A percentile compares a stretch with the other conserved stretches of the same genome.
phyloP scores from a whole-genome alignment of 2,888 invertebrate species.

The Erebia ligea region DNA sequence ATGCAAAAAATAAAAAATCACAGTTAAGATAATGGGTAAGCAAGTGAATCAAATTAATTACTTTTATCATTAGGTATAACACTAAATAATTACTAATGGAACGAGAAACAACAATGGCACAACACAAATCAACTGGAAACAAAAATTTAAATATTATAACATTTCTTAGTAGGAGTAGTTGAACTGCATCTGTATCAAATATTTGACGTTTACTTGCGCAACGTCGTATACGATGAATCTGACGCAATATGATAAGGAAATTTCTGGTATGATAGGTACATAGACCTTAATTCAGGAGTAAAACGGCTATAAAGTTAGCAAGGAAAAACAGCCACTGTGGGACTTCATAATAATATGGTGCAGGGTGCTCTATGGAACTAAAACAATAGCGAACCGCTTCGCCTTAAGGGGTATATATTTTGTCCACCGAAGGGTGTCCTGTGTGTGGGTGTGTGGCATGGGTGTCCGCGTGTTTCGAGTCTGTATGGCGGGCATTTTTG shows the following conservation, averaged over 20 bases:
- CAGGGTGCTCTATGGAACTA: too few species aligned
- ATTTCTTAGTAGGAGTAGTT: constrained; percentile 84
- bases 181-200: constrained; percentile 94
- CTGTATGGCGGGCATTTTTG: too few species aligned
- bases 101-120: not conserved
- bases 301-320: too few species aligned
- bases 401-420: too few species aligned
- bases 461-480: too few species aligned
- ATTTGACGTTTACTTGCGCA: constrained; percentile 95
- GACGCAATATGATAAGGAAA: constrained; percentile 58
- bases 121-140: not conserved
- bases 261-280: not conserved
- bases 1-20: constrained; percentile 10
- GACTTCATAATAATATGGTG: too few species aligned
- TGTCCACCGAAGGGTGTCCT: too few species aligned
- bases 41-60: too few species aligned
- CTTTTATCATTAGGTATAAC: not conserved
- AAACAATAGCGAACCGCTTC: too few species aligned
- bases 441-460: too few species aligned
- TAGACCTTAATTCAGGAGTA: not conserved
- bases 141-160: not conserved
- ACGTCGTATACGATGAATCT: constrained; percentile 97
- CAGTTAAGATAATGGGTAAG: not conserved
- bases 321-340: too few species aligned
- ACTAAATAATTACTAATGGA: not conserved